Evolutionary conservation across 2,113 vertebrate species (phyloP), one percentile per base, ranked within the genome.

Genomic region (Mirza zaza): DNA sequence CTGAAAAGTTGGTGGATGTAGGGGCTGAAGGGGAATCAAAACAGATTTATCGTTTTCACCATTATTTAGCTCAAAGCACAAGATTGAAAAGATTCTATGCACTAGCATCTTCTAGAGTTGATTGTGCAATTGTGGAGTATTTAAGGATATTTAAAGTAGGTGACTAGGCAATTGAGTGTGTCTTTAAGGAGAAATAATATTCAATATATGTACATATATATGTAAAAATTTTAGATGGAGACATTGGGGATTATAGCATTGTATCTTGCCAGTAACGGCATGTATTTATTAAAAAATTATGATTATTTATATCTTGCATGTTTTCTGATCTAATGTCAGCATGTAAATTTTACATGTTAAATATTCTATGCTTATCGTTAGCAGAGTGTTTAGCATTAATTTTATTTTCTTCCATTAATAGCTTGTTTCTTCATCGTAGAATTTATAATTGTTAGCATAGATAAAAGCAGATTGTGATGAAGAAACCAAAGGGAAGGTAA

Each of bases 401-500:
- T 87, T 87, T 84, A 92, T 87, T 48, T 75, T 92, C 52, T 81
- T 88, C 65, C 59, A 21, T 83, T 81, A 57, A 93, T 94, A 97
- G 57, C 36, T 96, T 82, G 25, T 84, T 92, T 90, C 70, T 52
- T 96, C n/a, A 61, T 79, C 32, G 4, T 45, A 89, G 5, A 13
- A 71, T 80, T 86, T 95, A 63, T 63, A 92, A 96, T 92, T 95
- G 70, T 96, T 91, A 93, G 12, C 48, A 85, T 9, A 81, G 94
- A 84, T 87, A 70, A 84, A 90, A 94, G 48, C 92, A 92, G 55
- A 83, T 52, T 94, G 50, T 92, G 82, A 82, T 87, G 29, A 96
- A 73, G 90, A 93, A 94, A 94, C 50, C 48, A 94, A 80, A 87
- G n/a, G 50, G n/a, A 95, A 96, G 79, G 91, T 95, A 87, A 97